Percentiles rank a stretch among this genome's conserved stretches.
Conservation (phyloP, 2,113 vertebrate genomes). For the Festucalex cinctus region DNA sequence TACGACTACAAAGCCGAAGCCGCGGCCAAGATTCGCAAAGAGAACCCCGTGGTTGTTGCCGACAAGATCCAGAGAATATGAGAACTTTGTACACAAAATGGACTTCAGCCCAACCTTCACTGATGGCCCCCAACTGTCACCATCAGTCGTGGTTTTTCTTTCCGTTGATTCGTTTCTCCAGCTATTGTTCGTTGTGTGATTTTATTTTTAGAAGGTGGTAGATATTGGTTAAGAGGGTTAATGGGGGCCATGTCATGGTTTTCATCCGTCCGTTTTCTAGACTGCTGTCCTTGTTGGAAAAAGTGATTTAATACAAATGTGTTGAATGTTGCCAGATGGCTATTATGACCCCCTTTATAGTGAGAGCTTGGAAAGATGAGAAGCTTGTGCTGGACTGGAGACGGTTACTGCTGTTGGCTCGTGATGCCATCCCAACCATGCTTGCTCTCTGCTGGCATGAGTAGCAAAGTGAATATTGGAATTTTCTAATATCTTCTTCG, state of each 20-base stretch:
- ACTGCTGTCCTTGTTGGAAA: background rate
- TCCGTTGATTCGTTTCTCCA: conserved; percentile 32
- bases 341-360: background rate
- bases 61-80: conserved; percentile 93
- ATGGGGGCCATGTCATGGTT: background rate
- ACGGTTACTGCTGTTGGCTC: conserved; percentile 50
- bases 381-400: conserved; percentile 15
- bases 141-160: conserved; percentile 8
- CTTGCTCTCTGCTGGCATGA: conserved; percentile 73
- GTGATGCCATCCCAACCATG: conserved; percentile 24
- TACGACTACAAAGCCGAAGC: conserved; percentile 87
- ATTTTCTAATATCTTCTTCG: background rate
- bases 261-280: background rate
- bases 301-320: background rate
- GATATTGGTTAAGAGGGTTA: background rate
- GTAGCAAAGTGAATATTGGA: conserved; percentile 56
- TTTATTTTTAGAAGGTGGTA: conserved; percentile 19
- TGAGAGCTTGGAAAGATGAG: background rate
- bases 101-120: conserved; percentile 51
- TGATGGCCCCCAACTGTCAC: conserved; percentile 43
- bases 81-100: conserved; percentile 34
- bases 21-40: conserved; percentile 84
- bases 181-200: conserved; percentile 30
- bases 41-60: conserved; percentile 82
- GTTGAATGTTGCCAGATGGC: conserved; percentile 13